Evolutionary conservation across 2,113 vertebrate species (phyloP).

Genomic region (Petroica traversi): DNA sequence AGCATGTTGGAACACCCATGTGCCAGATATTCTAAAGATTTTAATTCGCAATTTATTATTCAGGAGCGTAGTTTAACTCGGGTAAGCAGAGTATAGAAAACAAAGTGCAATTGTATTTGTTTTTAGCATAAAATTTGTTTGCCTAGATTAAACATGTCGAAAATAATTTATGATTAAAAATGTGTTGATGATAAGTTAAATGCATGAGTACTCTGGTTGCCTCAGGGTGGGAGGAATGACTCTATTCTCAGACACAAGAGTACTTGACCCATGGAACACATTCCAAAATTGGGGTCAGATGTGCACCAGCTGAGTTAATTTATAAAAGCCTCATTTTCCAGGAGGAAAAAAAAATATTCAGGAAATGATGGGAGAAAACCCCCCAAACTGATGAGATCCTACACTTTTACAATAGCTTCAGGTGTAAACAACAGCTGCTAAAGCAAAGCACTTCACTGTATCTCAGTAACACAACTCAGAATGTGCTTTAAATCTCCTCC

Average conservation of each 20-base stretch:
- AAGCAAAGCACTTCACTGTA: background rate
- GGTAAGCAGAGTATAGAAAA: background rate
- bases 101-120: background rate
- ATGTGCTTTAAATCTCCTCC: constrained; percentile 6
- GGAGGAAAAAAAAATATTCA: background rate
- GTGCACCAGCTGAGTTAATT: constrained; percentile 62
- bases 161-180: constrained; percentile 1
- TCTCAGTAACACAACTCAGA: background rate
- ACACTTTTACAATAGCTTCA: constrained; percentile 41
- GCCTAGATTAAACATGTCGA: background rate
- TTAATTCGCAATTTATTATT: background rate
- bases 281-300: constrained; percentile 62
- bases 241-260: constrained; percentile 12
- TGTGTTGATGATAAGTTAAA: background rate
- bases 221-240: constrained; percentile 8
- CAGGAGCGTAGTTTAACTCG: background rate
- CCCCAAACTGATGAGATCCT: background rate
- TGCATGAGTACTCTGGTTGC: background rate
- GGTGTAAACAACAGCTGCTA: constrained; percentile 49
- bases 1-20: background rate
- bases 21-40: background rate
- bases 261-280: constrained; percentile 43
- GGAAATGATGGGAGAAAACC: background rate
- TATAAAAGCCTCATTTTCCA: constrained; percentile 38
- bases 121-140: background rate